These are phyloP conservation scores for Thinocorus orbignyianus DNA, from an alignment of 2,113 vertebrate species.

Conservation along the genomic window DNA sequence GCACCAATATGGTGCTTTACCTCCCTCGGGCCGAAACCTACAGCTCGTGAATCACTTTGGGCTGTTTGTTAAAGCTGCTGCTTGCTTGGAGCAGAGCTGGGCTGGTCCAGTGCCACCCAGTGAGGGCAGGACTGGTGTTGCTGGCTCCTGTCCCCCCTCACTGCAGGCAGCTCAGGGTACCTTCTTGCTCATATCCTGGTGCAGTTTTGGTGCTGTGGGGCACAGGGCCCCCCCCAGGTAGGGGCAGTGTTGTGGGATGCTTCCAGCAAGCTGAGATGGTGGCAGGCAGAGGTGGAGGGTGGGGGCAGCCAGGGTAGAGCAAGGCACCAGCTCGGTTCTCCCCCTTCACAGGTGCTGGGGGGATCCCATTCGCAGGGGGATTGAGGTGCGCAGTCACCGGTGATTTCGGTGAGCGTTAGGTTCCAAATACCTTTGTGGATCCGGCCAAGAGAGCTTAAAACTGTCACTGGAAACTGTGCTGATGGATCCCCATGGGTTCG, in stretches of 20 bases:
- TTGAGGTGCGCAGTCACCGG: background rate
- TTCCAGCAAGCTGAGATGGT: rapidly evolving
- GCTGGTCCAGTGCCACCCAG: rapidly evolving
- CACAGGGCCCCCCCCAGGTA: rapidly evolving
- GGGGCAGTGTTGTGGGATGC: background rate
- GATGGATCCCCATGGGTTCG: background rate
- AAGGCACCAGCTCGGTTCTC: background rate
- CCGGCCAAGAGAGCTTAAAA: background rate
- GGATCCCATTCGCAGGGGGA: rapidly evolving
- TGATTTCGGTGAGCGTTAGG: rapidly evolving
- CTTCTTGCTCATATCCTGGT: background rate
- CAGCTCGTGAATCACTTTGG: rapidly evolving
- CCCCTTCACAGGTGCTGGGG: rapidly evolving
- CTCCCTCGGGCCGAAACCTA: background rate
- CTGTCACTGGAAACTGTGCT: background rate
- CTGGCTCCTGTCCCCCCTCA: background rate
- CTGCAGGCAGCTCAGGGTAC: background rate
- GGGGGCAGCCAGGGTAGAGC: rapidly evolving
- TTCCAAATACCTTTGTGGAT: background rate
- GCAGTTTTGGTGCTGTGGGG: background rate
- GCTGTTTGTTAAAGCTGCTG: background rate
- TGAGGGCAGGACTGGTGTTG: background rate
- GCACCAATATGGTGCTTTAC: background rate
- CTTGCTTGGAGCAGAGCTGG: background rate
- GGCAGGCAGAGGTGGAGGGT: background rate